Conservation (phyloP, 2,797 vertebrate species). For the Dicrostonyx torquatus region DNA sequence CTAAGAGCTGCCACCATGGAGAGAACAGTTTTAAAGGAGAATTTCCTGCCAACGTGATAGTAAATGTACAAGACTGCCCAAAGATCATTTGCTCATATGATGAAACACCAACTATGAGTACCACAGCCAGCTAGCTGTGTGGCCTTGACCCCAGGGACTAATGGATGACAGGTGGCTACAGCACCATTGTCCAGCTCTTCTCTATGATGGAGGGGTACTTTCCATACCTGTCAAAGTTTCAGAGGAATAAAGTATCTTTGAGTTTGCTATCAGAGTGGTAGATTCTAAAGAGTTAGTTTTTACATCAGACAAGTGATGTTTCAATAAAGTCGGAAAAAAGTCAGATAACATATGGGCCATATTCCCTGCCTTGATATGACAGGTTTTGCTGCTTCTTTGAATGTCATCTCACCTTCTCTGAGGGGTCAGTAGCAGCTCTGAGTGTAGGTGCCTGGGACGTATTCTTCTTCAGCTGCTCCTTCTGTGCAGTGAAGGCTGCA, state of each 20-base stretch:
- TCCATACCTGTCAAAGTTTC: not conserved
- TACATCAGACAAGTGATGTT: not conserved
- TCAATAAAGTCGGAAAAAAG: not conserved
- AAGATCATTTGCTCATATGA: not conserved
- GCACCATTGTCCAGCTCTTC: not conserved
- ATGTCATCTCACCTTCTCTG: constrained; percentile 89
- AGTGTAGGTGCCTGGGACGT: constrained; percentile 12
- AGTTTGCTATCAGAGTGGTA: not conserved
- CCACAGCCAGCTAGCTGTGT: not conserved
- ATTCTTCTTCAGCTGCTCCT: constrained; percentile 83
- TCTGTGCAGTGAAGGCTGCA: constrained; percentile 80
- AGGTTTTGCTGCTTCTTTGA: not conserved
- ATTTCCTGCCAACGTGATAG: not conserved
- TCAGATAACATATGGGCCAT: not conserved
- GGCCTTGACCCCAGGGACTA: not conserved
- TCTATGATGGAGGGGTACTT: not conserved
- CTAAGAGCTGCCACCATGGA: not conserved
- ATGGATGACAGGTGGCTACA: not conserved
- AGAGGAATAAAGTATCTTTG: not conserved
- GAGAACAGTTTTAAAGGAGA: not conserved
- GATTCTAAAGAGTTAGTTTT: not conserved
- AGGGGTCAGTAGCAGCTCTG: constrained; percentile 81
- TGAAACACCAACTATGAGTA: not conserved
- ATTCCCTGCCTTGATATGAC: not conserved
- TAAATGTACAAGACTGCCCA: not conserved